Evolutionary conservation across 2,113 vertebrate genomes (phyloP).

Genomic region (Planiliza haematocheilus): DNA sequence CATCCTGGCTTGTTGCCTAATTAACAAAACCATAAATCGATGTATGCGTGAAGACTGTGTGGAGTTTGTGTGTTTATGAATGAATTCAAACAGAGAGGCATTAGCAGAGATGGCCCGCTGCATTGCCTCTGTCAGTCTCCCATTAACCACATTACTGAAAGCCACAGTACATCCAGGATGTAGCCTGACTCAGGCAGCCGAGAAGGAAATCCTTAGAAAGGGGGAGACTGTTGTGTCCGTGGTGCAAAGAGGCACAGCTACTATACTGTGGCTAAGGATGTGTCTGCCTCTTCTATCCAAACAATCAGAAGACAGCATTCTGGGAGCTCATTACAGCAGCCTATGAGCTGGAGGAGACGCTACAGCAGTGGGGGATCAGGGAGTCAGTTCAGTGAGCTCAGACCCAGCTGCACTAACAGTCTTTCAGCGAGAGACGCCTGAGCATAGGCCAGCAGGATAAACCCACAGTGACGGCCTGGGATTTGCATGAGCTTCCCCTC

Average conservation of each 20-base stretch:
- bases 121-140: constrained; percentile 21
- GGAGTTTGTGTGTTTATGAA: constrained; percentile 31
- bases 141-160: constrained; percentile 51
- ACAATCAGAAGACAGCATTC: constrained; percentile 74
- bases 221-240: constrained; percentile 35
- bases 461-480: constrained; percentile 64
- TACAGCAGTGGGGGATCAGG: constrained; percentile 60
- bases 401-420: constrained; percentile 62
- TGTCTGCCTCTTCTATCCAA: constrained; percentile 56
- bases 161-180: constrained; percentile 29
- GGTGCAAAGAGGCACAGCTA: constrained; percentile 37
- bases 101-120: constrained; percentile 12
- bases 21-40: constrained; percentile 23
- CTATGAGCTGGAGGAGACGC: constrained; percentile 68
- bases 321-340: constrained; percentile 83
- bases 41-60: constrained; percentile 14
- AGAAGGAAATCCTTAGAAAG: constrained; percentile 20
- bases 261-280: constrained; percentile 52
- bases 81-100: constrained; percentile 27
- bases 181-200: constrained; percentile 29
- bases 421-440: constrained; percentile 44
- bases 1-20: constrained; percentile 10
- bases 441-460: constrained; percentile 62
- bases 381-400: constrained; percentile 77
- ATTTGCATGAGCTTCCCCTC: constrained; percentile 69